These are phyloP conservation scores for Epinotia brunnichana DNA, from an alignment of 2,888 invertebrate species.

Conservation along the genomic window DNA sequence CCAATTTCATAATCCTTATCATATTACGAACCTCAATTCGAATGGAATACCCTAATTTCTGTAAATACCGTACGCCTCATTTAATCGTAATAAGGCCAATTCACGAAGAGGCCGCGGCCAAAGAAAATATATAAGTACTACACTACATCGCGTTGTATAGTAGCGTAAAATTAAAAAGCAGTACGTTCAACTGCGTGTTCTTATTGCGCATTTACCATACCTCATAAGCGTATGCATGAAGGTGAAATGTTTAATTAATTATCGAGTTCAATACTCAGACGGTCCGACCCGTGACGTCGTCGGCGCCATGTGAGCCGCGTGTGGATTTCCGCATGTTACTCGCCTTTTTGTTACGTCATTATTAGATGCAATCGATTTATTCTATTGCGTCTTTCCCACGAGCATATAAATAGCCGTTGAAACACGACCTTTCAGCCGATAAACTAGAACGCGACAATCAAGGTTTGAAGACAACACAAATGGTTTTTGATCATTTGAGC, in stretches of 20 bases:
- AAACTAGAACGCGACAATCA: conserved; percentile 2
- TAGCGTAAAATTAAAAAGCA: conserved; percentile 30
- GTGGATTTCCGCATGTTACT: conserved; percentile 45
- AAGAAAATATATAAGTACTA: too few species aligned
- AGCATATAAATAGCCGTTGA: conserved; percentile 11
- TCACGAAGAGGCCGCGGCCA: conserved; percentile 23
- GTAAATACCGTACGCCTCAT: conserved; percentile 10
- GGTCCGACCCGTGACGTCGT: conserved; percentile 55
- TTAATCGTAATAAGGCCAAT: conserved; percentile 12
- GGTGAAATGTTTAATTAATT: conserved; percentile 65
- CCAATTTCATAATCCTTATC: not conserved
- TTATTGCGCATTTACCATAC: conserved; percentile 49
- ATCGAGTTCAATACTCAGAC: conserved; percentile 66
- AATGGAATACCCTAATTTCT: conserved; percentile 12
- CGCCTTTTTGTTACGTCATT: conserved; percentile 28
- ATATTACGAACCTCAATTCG: too few species aligned
- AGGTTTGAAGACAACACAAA: not conserved
- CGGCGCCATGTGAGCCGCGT: conserved; percentile 47
- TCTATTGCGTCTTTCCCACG: conserved; percentile 40
- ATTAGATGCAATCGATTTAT: conserved; percentile 29
- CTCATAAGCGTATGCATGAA: conserved; percentile 56
- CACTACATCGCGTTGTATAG: conserved; percentile 10
- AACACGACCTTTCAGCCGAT: conserved; percentile 9
- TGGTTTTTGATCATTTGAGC: too few species aligned
- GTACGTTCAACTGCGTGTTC: conserved; percentile 32